Base-by-base conservation (phyloP, 2,113 vertebrate species). In the Romanogobio albipinnatus region DNA sequence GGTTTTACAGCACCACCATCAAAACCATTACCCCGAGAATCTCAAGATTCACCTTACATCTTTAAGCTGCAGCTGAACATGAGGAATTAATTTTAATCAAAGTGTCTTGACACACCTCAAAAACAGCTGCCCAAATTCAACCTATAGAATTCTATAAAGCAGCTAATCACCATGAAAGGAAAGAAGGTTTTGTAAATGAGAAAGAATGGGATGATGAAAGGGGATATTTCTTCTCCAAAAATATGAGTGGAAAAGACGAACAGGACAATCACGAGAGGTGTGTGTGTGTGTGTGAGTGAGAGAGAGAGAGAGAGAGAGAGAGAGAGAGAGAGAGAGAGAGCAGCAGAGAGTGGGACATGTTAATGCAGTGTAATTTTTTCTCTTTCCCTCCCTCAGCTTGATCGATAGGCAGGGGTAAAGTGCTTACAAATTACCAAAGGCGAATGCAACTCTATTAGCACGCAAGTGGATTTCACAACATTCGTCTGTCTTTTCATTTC, bases 401-500 rank as follows among this genome's bases (percentile, higher is more conserved):
- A 96, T 96, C 93, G 66, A 96, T 96, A 94, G 93, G 91, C 84
- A 86, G 89, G 90, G 88, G 91, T 78, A 89, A 93, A 95, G 94
- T 93, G 93, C 92, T 94, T 93, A 95, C 96, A 95, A 96, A 96
- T 96, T 95, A 96, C 94, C 91, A 91, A 94, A 92, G 92, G 94
- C 93, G 94, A 95, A 94, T 92, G 93, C 83, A 82, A 91, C 92
- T 95, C 93, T 95, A 92, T 95, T 94, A 95, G 92, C 93, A 92
- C 90, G 90, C 86, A 64, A 80, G 92, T 92, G 92, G 91, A 91
- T 93, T 95, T 91, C 93, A 93, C 93, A 93, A 92, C 93, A 94
- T 95, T 94, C 94, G 91, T 91, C 91, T 92, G 89, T 91, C 90
- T 77, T 82, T 88, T 87, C 78, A 80, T 87, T 89, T 87, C 77